phyloP scores from a whole-genome alignment of 92 coral and sea anemone genomes.

The Meandrina meandrites region DNA sequence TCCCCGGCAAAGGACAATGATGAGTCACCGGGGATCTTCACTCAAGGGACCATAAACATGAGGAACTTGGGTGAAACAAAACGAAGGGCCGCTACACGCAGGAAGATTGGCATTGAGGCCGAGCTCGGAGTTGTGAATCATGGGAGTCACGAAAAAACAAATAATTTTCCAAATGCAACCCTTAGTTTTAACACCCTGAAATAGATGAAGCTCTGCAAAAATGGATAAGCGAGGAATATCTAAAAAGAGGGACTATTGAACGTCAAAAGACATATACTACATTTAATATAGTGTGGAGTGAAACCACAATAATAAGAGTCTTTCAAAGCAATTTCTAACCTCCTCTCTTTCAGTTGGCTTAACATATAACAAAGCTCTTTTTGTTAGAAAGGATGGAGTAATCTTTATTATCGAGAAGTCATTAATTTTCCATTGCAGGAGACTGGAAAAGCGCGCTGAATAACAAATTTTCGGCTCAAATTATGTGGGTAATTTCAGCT shows the following conservation, averaged over 20 bases:
- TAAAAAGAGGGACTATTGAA: neutral
- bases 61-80: neutral
- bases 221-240: neutral
- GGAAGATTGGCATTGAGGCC: neutral
- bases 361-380: neutral
- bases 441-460: neutral
- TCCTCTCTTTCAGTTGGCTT: neutral
- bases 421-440: neutral
- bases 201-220: neutral
- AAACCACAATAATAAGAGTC: neutral
- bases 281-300: neutral
- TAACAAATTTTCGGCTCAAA: neutral
- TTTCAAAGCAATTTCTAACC: neutral
- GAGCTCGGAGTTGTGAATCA: slow-evolving; percentile 11
- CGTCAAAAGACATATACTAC: neutral
- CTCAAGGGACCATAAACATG: neutral
- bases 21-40: neutral
- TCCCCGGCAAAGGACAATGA: neutral
- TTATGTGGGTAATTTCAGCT: neutral
- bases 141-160: neutral
- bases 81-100: neutral
- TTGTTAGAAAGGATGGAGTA: neutral
- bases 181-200: slow-evolving; percentile 17
- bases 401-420: neutral
- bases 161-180: neutral